A percentile compares a stretch with the other conserved stretches of the same genome.
phyloP scores from a whole-genome alignment of 2,113 vertebrate genomes.

The Hypomesus transpacificus region DNA sequence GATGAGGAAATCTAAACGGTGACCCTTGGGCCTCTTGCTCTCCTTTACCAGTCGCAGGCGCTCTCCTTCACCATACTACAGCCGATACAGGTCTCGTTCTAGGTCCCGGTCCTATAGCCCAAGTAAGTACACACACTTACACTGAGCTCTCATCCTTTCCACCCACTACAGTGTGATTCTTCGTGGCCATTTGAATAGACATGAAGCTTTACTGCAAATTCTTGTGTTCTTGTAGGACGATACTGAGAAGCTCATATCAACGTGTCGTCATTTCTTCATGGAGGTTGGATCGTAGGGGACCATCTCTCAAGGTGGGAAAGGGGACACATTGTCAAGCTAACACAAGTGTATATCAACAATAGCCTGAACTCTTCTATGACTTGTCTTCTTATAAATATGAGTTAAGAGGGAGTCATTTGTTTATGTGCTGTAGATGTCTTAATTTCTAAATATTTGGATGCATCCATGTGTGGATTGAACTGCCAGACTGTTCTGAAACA shows the following conservation, averaged over 20 bases:
- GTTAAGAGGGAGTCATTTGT: slow-evolving; percentile 41
- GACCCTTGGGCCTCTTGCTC: not conserved
- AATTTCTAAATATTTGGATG: slow-evolving; percentile 44
- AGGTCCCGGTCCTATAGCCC: slow-evolving; percentile 91
- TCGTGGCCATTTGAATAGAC: too few relatives aligned
- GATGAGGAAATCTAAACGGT: not conserved
- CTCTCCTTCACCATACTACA: slow-evolving; percentile 90
- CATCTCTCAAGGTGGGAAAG: slow-evolving; percentile 21
- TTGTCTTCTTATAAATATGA: not conserved
- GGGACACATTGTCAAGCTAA: slow-evolving; percentile 28
- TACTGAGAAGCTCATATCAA: slow-evolving; percentile 49
- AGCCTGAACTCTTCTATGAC: slow-evolving; percentile 15
- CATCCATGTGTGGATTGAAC: slow-evolving; percentile 3
- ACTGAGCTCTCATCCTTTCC: not conserved
- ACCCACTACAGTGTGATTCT: too few relatives aligned
- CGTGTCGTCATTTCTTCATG: slow-evolving; percentile 27
- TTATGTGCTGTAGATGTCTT: slow-evolving; percentile 53
- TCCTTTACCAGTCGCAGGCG: slow-evolving; percentile 71
- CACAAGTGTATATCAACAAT: slow-evolving; percentile 29
- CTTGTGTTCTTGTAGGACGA: slow-evolving; percentile 69
- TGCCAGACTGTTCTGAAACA: too few relatives aligned
- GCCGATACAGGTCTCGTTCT: slow-evolving; percentile 86
- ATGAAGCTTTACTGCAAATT: not conserved
- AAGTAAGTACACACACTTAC: slow-evolving; percentile 70
- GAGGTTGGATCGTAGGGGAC: slow-evolving; percentile 30